Base-by-base conservation (phyloP, 2,797 vertebrate genomes). In the Avahi laniger region DNA sequence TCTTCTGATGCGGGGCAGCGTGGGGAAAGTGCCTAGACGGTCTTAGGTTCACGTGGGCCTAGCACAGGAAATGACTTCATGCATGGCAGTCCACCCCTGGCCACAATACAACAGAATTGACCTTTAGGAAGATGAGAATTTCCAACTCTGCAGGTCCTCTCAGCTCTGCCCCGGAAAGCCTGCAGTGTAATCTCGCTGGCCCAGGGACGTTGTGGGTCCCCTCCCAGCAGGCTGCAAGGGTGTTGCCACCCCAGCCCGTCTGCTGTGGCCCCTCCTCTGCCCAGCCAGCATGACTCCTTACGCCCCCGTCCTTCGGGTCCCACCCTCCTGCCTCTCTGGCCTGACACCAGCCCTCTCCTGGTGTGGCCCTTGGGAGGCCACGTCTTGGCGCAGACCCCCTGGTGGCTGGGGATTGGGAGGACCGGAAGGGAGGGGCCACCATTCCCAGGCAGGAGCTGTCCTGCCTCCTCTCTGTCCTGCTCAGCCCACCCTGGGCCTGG, bases 131-230 rank as follows among this genome's bases (percentile, higher is more conserved):
- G 50, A 54, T n/a, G 84, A 79, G 63, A 67, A 22, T 75, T 33
- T n/a, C 14, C 0, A 2, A 14, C 18, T 6, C 12, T 0, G 3
- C 5, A 0, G 52, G 48, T 10, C 89, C 80, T n/a, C 63, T 10
- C 0, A 0, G 54, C 22, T 6, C 91, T 54, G 18, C 81, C 3
- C 1, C 15, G 22, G 50, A 50, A 84, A 69, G 84, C 91, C 84
- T 50, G 52, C 11, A 0, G 0, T 3, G 15, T 72, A 6, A 30
- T 38, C 22, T 38, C 2, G 2, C 63, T 14, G 41, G 82, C 75
- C n/a, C 15, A 20, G 73, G 6, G 50, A 15, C 3, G 26, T 54
- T 46, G 26, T 22, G 10, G 54, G 35, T 48, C n/a, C 17, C 82
- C 83, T 52, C 54, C 75, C 30, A 4, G 14, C 61, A 18, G 33